A percentile compares a stretch with the other conserved stretches of the same genome.
Evolutionary conservation across 2,797 vertebrate species (phyloP).

Genomic region (Enteromius anoplus): DNA sequence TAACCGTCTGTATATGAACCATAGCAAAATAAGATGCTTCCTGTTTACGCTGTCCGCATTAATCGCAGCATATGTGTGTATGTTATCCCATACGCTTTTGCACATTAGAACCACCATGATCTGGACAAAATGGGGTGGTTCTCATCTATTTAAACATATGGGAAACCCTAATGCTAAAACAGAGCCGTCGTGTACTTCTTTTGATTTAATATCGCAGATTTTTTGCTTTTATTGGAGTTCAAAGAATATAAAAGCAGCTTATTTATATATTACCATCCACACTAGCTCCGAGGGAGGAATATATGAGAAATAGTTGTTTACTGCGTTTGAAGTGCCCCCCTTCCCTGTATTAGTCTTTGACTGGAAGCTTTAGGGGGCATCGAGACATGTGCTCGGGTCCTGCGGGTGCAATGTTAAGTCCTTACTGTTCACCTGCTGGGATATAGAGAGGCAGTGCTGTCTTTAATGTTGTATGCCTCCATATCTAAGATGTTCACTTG

Average conservation of each 20-base stretch:
- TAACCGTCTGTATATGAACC: constrained; percentile 53
- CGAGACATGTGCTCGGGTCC: constrained; percentile 26
- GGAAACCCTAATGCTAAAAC: constrained; percentile 19
- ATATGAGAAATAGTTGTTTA: constrained; percentile 57
- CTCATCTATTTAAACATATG: constrained; percentile 22
- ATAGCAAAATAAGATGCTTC: constrained; percentile 39
- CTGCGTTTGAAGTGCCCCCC: constrained; percentile 42
- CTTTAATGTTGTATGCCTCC: constrained; percentile 52
- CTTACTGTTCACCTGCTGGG: constrained; percentile 29
- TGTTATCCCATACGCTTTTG: constrained; percentile 10
- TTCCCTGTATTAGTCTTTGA: constrained; percentile 34
- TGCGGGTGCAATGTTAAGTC: constrained; percentile 33
- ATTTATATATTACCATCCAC: constrained; percentile 46
- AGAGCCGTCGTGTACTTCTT: constrained; percentile 34
- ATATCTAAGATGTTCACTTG: constrained; percentile 34
- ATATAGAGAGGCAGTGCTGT: constrained; percentile 31
- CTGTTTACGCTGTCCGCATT: constrained; percentile 41
- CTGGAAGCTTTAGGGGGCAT: constrained; percentile 42
- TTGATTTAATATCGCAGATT: constrained; percentile 38
- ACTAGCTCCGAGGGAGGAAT: constrained; percentile 43
- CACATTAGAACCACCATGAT: constrained; percentile 13
- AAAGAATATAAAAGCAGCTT: constrained; percentile 49
- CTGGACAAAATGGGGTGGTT: constrained; percentile 17
- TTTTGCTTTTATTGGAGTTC: constrained; percentile 43
- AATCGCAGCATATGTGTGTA: neutral